Conservation (phyloP, 2,888 invertebrate genomes). For the Chymomyza fuscimana region DNA sequence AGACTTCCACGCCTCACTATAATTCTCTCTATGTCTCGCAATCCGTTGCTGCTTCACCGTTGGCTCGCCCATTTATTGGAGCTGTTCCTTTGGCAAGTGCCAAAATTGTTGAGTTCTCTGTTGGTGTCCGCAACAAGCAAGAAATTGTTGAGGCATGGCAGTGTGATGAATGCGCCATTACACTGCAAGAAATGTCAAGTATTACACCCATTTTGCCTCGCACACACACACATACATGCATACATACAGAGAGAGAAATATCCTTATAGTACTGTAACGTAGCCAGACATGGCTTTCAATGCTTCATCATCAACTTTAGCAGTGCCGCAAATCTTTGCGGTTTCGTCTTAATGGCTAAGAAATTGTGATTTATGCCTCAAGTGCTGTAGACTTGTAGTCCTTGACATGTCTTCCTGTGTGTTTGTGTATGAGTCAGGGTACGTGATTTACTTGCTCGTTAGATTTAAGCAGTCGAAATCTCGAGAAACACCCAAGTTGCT, state of each 20-base stretch:
- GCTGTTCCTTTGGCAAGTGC: conserved; percentile 31
- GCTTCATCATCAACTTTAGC: conserved; percentile 60
- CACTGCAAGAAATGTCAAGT: conserved; percentile 36
- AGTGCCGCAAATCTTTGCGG: conserved; percentile 72
- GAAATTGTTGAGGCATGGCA: conserved; percentile 50
- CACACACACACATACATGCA: background rate
- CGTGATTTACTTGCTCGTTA: conserved; percentile 56
- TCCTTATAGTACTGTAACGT: background rate
- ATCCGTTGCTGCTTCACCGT: background rate
- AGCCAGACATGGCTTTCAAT: conserved; percentile 28
- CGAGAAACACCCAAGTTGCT: background rate
- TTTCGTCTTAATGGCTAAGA: conserved; percentile 73
- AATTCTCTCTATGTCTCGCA: background rate
- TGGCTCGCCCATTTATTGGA: conserved; percentile 3
- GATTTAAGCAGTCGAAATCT: conserved; percentile 13
- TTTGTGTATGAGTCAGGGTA: conserved; percentile 25
- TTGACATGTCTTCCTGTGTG: conserved; percentile 23
- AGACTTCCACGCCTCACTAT: background rate
- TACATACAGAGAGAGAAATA: background rate
- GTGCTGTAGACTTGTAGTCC: conserved; percentile 12
- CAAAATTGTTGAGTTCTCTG: conserved; percentile 44
- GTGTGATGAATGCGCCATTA: conserved; percentile 1
- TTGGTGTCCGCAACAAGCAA: conserved; percentile 53
- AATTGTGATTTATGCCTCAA: conserved; percentile 62
- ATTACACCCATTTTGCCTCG: conserved; percentile 19